phyloP scores from a whole-genome alignment of 2,888 invertebrate species.

The Platycheirus albimanus region DNA sequence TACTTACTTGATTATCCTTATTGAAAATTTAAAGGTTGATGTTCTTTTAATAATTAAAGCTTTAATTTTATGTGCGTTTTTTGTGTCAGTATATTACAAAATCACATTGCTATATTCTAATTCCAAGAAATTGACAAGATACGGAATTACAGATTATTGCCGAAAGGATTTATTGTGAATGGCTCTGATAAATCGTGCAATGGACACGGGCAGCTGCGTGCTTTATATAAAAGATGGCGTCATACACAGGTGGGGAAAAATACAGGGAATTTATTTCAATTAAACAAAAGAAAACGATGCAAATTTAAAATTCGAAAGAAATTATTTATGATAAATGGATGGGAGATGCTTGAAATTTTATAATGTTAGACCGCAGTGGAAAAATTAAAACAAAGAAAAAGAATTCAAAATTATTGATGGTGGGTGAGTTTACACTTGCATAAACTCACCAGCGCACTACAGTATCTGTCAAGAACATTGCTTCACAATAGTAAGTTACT shows the following conservation, averaged over 20 bases:
- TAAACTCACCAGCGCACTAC: no score
- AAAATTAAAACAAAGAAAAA: no score
- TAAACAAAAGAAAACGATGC: neutral
- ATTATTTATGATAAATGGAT: no score
- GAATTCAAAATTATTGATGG: no score
- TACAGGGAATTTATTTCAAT: slow-evolving; percentile 47
- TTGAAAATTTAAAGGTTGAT: slow-evolving; percentile 42
- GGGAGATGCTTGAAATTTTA: no score
- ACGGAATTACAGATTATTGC: slow-evolving; percentile 76
- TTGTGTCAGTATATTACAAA: no score
- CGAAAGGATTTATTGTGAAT: slow-evolving; percentile 78
- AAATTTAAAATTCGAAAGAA: neutral
- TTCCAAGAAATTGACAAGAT: no score
- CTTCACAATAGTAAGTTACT: no score
- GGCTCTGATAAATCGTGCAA: slow-evolving; percentile 48
- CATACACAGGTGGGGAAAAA: slow-evolving; percentile 33
- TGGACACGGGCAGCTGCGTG: slow-evolving; percentile 47
- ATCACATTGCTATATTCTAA: no score
- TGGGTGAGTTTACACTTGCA: no score
- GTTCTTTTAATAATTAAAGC: slow-evolving; percentile 63
- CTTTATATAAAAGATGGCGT: slow-evolving; percentile 80
- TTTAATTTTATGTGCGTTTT: neutral
- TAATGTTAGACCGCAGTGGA: no score
- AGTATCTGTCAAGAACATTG: no score
- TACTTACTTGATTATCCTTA: slow-evolving; percentile 37